Evolutionary conservation across 2,797 vertebrate species (phyloP), one percentile per base, ranked within the genome.

Genomic region (Ceryle rudis): DNA sequence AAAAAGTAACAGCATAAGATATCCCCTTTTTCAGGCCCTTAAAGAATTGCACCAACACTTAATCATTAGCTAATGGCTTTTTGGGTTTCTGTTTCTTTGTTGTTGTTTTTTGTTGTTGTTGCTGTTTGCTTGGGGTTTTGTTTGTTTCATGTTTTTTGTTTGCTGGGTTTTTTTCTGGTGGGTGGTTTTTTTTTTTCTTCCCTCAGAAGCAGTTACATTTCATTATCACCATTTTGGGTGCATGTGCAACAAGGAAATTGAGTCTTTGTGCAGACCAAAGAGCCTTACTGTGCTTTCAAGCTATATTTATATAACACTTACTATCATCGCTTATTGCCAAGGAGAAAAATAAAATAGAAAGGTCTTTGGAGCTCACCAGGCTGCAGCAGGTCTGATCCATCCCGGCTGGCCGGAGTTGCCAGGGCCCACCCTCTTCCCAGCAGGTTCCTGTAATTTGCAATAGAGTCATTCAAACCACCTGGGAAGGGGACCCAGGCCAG

Each of bases 391-490:
- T 33, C n/a, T 21, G n/a, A 19, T 29, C 2, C 41, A 65, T 16
- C 14, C 20, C 41, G 10, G 10, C 41, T 9, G 17, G 51, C 28
- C 31, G 28, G 6, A 20, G 29, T 29, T 44, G 31, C 31, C 54
- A 11, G 42, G 0, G 0, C 31, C n/a, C 3, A 21, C 5, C 10
- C 0, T 17, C 35, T 33, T 16, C 8, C 19, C 16, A 2, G 0
- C 15, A 4, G 10, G 20, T 14, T 72, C 28, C 33, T 33, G 35
- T 11, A 22, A 10, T 1, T 15, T 10, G 8, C 58, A 8, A 2
- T 37, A 9, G 1, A 28, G 16, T 17, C 35, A 7, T 7, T 66
- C 33, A 78, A 25, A 6, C 2, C 8, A 62, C 3, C 31, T 25
- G 4, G 22, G 13, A 57, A 28, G 3, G 7, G 4, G 11, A 37